These are phyloP conservation scores for Neosalanx taihuensis DNA, from an alignment of 2,797 vertebrate genomes.

Conservation along the genomic window DNA sequence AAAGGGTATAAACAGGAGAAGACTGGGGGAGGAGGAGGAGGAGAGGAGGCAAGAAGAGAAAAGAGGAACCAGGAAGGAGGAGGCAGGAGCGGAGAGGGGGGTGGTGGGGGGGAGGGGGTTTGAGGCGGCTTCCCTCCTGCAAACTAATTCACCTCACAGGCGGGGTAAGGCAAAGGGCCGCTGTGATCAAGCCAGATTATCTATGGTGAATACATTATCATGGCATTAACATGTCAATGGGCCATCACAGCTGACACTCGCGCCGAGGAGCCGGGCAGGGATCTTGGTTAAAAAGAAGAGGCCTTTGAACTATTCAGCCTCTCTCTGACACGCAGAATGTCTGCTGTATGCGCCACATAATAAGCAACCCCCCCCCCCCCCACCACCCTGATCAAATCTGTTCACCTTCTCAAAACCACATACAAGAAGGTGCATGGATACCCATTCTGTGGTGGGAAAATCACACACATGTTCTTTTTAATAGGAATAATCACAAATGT, in stretches of 20 bases:
- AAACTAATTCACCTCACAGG: constrained; percentile 49
- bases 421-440: background rate
- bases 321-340: constrained; percentile 39
- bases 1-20: constrained; percentile 8
- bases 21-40: background rate
- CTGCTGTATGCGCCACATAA: constrained; percentile 36
- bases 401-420: constrained; percentile 12
- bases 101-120: too few species aligned
- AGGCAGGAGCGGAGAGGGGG: background rate
- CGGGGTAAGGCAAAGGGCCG: constrained; percentile 36
- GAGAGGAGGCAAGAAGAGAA: background rate
- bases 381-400: constrained; percentile 10
- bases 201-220: constrained; percentile 70
- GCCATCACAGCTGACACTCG: constrained; percentile 68
- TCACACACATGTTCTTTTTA: constrained; percentile 1
- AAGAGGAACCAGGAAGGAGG: constrained; percentile 1
- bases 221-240: constrained; percentile 73
- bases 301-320: constrained; percentile 60
- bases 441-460: background rate
- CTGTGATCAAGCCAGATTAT: constrained; percentile 66
- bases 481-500: background rate
- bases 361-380: constrained; percentile 24
- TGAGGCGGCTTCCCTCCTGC: background rate
- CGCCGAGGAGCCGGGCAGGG: constrained; percentile 42
- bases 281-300: constrained; percentile 29